These are phyloP conservation scores for Theropithecus gelada DNA, from an alignment of 2,113 vertebrate genomes.

Conservation along the genomic window DNA sequence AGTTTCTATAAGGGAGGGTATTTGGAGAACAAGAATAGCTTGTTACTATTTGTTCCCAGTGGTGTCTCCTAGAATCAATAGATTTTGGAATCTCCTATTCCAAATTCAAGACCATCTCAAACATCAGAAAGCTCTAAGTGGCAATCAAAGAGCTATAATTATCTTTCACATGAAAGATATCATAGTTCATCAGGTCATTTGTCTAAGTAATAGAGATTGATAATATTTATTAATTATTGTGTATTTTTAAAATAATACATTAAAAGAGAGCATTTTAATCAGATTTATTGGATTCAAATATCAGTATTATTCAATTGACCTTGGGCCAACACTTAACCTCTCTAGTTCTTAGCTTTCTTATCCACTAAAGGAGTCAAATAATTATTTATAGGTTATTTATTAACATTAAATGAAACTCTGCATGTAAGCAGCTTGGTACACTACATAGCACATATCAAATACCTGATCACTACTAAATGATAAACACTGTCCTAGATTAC, in stretches of 20 bases:
- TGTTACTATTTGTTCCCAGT: not conserved
- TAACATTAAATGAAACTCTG: not conserved
- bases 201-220: slow-evolving; percentile 19
- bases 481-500: not conserved
- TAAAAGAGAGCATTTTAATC: not conserved
- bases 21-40: not conserved
- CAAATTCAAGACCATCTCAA: slow-evolving; percentile 62
- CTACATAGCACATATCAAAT: not conserved
- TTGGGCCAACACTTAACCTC: not conserved
- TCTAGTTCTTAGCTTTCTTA: not conserved
- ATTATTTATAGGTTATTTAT: not conserved
- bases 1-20: not conserved
- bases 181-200: slow-evolving; percentile 45
- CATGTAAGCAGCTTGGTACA: not conserved
- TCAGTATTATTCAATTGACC: not conserved
- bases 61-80: slow-evolving; percentile 4
- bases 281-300: not conserved
- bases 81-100: slow-evolving; percentile 60
- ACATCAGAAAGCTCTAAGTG: slow-evolving; percentile 70
- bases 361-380: not conserved
- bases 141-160: slow-evolving; percentile 64
- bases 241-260: not conserved
- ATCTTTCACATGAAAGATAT: slow-evolving; percentile 67
- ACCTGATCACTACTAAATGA: not conserved
- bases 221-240: slow-evolving; percentile 13